Evolutionary conservation across 2,888 invertebrate species (phyloP), one percentile per base, ranked within the genome.

Genomic region (Chydorus sphaericus): DNA sequence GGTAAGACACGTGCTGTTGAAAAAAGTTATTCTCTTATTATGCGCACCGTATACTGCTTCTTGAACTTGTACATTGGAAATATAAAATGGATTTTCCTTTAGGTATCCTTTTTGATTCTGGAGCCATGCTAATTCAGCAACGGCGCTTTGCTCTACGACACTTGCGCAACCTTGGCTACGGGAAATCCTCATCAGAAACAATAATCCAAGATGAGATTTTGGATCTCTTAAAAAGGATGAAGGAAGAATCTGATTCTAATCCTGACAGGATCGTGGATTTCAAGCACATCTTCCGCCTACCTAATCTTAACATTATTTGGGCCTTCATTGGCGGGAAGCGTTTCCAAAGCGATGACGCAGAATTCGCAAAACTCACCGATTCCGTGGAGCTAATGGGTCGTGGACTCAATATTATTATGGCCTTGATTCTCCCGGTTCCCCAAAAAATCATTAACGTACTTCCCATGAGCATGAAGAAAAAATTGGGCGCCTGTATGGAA

Each of bases 211-310:
- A 52, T 16, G 52, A 52, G 23, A 52, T 52, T 16, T 18, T 18
- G 52, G 52, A 52, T 18, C 33, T 52, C 23, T 18, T 33, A 14
- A 26, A 6, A 10, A 26, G 36, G 11, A 29, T 52, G 8, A 64
- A 68, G 26, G 68, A 76, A 0, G 70, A 82, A 1, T 68, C 68
- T 48, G 73, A 26, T 29, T 30, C 48, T 31, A 18, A 53, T 59
- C 59, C 57, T 52, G 26, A 54, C 54, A 10, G 44, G 39, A 10
- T 30, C 60, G 23, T 60, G 33, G 36, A 37, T 31, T 52, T 52
- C 33, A 33, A 20, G 18, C 20, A 36, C 10, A 33, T 52, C 18
- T 52, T 63, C 56, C 55, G 55, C 8, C 49, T 56, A 14, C 57
- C 61, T 6, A 55, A 59, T 18, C 55, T 62, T 30, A 63, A 63